A percentile compares a stretch with the other conserved stretches of the same genome.
These are phyloP conservation scores for Manduca sexta DNA, from an alignment of 1,140 invertebrate genomes.

Conservation along the genomic window DNA sequence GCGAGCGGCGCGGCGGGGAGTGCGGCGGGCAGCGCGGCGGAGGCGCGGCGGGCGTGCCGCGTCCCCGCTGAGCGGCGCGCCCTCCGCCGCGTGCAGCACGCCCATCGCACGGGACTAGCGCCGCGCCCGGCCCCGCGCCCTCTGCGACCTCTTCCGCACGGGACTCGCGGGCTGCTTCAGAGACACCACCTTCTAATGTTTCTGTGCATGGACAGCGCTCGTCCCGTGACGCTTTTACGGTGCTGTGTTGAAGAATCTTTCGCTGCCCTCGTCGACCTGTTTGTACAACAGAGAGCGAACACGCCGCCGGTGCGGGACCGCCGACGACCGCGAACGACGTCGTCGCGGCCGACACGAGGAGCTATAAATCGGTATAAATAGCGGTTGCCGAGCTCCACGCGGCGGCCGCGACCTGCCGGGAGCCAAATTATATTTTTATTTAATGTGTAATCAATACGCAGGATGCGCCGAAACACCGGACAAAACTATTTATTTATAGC, in stretches of 20 bases:
- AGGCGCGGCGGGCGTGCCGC: constrained; percentile 14
- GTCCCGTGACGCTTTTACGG: too few species aligned
- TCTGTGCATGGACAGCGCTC: too few species aligned
- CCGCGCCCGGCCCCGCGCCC: constrained; percentile 3
- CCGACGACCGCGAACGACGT: too few species aligned
- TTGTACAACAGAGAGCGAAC: too few species aligned
- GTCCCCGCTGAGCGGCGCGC: constrained; percentile 41
- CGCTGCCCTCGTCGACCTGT: too few species aligned
- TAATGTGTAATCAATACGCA: constrained; percentile 16
- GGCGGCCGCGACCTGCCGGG: neutral
- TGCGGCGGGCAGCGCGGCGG: constrained; percentile 35
- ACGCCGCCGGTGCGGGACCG: too few species aligned
- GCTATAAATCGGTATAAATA: neutral
- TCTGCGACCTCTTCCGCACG: too few species aligned
- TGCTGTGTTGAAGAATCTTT: too few species aligned
- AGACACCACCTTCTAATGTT: too few species aligned
- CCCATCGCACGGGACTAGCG: constrained; percentile 47
- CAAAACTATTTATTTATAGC: neutral
- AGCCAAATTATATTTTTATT: constrained; percentile 14
- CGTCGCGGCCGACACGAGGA: too few species aligned
- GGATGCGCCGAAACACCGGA: constrained; percentile 2
- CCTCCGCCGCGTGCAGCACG: constrained; percentile 48
- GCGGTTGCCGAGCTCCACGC: neutral
- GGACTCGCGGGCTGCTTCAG: neutral
- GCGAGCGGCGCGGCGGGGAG: constrained; percentile 24